Base-by-base conservation (phyloP, 2,113 vertebrate genomes). In the Cryptotis parvus region DNA sequence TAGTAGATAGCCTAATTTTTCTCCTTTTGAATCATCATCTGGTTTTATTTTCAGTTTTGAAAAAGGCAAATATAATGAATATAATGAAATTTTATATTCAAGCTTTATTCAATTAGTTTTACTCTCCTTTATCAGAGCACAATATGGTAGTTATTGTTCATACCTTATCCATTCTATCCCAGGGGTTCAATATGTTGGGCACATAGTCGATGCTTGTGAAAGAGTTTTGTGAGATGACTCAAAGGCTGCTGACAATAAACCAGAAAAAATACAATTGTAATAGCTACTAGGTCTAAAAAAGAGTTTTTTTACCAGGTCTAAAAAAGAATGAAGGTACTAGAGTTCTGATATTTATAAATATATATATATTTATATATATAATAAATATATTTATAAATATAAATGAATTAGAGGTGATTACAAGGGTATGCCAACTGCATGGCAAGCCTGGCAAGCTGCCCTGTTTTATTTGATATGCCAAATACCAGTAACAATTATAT, bases 1-100 rank as follows among this genome's bases (percentile, higher is more conserved):
- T 58, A 77, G 58, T 2, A 72, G 4, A 39, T 26, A 18, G 27
- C 14, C 26, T 7, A 49, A 11, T 8, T 2, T 20, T n/a, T 1
- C 33, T 45, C 3, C n/a, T 63, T 90, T 35, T 12, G 5, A 66
- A 89, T 63, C 31, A 66, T 66, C 27, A 35, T 18, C 31, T 3
- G 27, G 12, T 49, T 84, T 77, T 74, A 45, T 73, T 93, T 91
- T 81, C 12, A 76, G 63, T 33, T 10, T 58, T 18, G 18, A 58
- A 58, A 58, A 58, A 58, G 55, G 20, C 55, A 20, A 1, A 22
- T 58, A 58, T 4, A 58, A 58, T 20, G 22, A 55, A 20, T 55
- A 55, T 55, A 55, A 55, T 55, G 15, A 58, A 18, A 58, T 24
- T 91, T 45, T 69, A 77, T n/a, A 33, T 72, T 37, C 14, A 4